Evolutionary conservation across 2,797 vertebrate genomes (phyloP), one percentile per base, ranked within the genome.

Genomic region (Synaphobranchus kaupii): DNA sequence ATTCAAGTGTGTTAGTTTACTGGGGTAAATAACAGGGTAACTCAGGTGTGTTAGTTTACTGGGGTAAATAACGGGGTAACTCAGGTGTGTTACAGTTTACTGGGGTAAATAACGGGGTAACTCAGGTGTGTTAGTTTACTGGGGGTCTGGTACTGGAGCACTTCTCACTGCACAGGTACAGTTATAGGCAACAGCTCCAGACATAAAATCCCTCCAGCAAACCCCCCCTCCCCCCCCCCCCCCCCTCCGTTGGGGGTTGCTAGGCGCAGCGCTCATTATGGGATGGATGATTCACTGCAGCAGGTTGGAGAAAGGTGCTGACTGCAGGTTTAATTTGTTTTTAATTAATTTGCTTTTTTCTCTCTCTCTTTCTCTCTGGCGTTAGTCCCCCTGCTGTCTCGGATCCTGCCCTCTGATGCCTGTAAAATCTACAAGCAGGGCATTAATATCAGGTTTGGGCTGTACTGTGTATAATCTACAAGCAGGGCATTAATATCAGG

Each of bases 371-470:
- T 50, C 13, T 28, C 47, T n/a, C 58, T 25, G 10, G 13, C 4
- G 8, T 31, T 28, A 87, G 98, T 99, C 95, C 98, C 98, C 94
- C 96, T 99, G 95, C 95, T 99, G 91, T 99, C 98, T 92, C 96
- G 98, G 93, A 99, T 99, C 94, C 95, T 99, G 94, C 98, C 98
- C 91, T 99, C 98, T 48, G 98, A 99, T 94, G 96, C 98, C 60
- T 99, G 98, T 96, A 99, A 99, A 96, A 99, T 99, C 95, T 98
- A 98, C 95, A 99, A 99, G 94, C 98, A 99, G 96, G 98, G 98
- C 93, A 97, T 97, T 91, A 98, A 98, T 94, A 98, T 99, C 39
- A 39, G 39, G 39, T 39, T 39, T 39, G 39, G 39, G 39, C 39
- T 39, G 39, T 39, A 39, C 39, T 39, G 1, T 39, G 39, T 39